Conservation (phyloP, 2,888 invertebrate genomes). For the Drosophila subsilvestris region DNA sequence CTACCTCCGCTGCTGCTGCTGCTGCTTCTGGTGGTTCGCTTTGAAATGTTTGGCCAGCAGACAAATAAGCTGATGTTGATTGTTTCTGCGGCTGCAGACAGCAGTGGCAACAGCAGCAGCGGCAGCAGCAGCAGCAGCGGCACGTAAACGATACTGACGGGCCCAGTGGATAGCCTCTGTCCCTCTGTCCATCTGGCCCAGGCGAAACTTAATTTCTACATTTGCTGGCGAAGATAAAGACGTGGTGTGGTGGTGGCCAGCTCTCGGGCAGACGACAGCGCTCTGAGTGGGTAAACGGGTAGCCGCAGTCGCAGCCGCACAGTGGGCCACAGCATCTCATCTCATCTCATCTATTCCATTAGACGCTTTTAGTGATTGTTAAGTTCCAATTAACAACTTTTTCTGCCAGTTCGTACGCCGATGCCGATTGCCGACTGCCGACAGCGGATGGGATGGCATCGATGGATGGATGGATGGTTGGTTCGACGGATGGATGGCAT, state of each 20-base stretch:
- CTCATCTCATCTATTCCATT: conserved; percentile 71
- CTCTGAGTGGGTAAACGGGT: conserved; percentile 56
- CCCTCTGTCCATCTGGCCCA: conserved; percentile 46
- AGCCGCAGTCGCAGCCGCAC: conserved; percentile 23
- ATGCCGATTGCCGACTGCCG: conserved; percentile 33
- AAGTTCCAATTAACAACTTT: conserved; percentile 82
- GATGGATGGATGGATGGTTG: not conserved
- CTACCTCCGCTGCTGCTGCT: not conserved
- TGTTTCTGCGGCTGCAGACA: conserved; percentile 47
- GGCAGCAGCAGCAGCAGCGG: conserved; percentile 21
- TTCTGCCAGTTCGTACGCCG: conserved; percentile 48
- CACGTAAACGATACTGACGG: conserved; percentile 76
- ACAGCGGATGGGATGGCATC: conserved; percentile 18
- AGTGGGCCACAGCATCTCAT: conserved; percentile 36
- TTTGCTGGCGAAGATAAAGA: conserved; percentile 68
- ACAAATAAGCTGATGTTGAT: conserved; percentile 72
- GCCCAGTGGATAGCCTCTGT: conserved; percentile 11
- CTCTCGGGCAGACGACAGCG: not conserved
- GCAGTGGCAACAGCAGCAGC: not conserved
- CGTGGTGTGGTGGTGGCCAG: not conserved
- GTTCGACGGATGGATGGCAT: not conserved
- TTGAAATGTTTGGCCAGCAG: conserved; percentile 64
- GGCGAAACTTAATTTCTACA: conserved; percentile 78
- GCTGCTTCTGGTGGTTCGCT: conserved; percentile 26
- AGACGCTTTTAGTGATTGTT: conserved; percentile 79